Evolutionary conservation across 2,113 vertebrate genomes (phyloP).

Genomic region (Cranoglanis bouderius): DNA sequence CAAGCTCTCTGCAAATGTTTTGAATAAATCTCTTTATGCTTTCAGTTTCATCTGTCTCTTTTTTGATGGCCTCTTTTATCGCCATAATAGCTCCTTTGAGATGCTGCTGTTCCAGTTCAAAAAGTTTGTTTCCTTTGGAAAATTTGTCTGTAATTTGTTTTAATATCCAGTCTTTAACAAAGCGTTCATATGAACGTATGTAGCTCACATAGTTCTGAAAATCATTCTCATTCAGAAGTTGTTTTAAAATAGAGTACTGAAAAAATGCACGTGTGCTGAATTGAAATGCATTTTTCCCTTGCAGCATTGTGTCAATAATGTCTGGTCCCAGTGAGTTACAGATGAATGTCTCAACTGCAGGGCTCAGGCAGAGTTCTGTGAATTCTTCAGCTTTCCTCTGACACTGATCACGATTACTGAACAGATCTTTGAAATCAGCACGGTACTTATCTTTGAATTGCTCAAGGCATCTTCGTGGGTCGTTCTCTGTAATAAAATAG

Average conservation of each 20-base stretch:
- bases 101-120: conserved; percentile 41
- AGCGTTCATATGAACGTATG: conserved; percentile 32
- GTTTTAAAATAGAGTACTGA: conserved; percentile 57
- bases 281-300: background rate
- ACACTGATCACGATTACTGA: conserved; percentile 60
- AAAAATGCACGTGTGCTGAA: conserved; percentile 57
- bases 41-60: background rate
- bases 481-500: conserved; percentile 55
- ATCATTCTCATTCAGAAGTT: conserved; percentile 31
- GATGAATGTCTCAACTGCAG: conserved; percentile 57
- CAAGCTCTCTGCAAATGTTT: conserved; percentile 55
- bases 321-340: conserved; percentile 53
- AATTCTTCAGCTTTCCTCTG: conserved; percentile 69
- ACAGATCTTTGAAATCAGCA: conserved; percentile 63
- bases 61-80: conserved; percentile 53
- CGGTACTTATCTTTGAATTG: conserved; percentile 50
- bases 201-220: conserved; percentile 36
- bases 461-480: conserved; percentile 50
- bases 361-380: conserved; percentile 50
- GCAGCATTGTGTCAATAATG: conserved; percentile 61
- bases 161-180: conserved; percentile 54
- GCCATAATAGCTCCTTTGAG: conserved; percentile 32
- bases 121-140: background rate
- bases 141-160: conserved; percentile 31
- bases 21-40: conserved; percentile 57